phyloP scores from a whole-genome alignment of 2,888 invertebrate species.

The Melanostoma mellinum region DNA sequence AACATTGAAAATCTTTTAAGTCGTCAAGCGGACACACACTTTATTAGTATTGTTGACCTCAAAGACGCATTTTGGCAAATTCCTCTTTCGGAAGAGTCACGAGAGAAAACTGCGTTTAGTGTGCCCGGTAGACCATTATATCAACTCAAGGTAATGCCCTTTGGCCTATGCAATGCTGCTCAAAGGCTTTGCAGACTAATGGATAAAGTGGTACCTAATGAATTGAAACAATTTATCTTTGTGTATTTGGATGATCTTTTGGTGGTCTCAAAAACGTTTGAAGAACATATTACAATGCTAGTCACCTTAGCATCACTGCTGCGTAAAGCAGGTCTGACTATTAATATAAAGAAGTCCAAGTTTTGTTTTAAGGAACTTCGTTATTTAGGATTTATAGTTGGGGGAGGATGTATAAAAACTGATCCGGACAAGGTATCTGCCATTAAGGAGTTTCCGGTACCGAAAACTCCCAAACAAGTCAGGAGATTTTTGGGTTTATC shows the following conservation, averaged over 20 bases:
- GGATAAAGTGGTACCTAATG: conserved; percentile 26
- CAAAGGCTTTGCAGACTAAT: conserved; percentile 10
- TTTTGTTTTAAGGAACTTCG: conserved; percentile 24
- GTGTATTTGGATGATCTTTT: conserved; percentile 35
- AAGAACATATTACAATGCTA: conserved; percentile 20
- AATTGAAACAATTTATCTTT: conserved; percentile 17
- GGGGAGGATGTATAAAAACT: conserved; percentile 27
- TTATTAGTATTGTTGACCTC: background rate
- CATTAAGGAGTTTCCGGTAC: conserved; percentile 18
- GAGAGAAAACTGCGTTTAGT: conserved; percentile 31
- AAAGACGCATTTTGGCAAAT: conserved; percentile 35
- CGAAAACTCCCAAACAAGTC: conserved; percentile 4
- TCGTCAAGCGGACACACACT: conserved; percentile 60
- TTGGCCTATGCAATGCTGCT: conserved; percentile 13
- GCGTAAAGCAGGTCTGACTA: conserved; percentile 31
- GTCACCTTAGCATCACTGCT: conserved; percentile 2
- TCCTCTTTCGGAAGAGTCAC: conserved; percentile 1
- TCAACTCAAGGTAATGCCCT: conserved; percentile 9
- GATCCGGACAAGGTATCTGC: conserved; percentile 18
- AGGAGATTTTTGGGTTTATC: conserved; percentile 30
- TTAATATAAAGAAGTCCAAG: conserved; percentile 31
- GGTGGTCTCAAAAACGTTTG: conserved; percentile 27
- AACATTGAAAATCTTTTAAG: conserved; percentile 74
- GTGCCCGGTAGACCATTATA: conserved; percentile 19
- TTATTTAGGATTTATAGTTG: conserved; percentile 31